Base-by-base conservation (phyloP, 2,113 vertebrate species). In the Microtus montanus region DNA sequence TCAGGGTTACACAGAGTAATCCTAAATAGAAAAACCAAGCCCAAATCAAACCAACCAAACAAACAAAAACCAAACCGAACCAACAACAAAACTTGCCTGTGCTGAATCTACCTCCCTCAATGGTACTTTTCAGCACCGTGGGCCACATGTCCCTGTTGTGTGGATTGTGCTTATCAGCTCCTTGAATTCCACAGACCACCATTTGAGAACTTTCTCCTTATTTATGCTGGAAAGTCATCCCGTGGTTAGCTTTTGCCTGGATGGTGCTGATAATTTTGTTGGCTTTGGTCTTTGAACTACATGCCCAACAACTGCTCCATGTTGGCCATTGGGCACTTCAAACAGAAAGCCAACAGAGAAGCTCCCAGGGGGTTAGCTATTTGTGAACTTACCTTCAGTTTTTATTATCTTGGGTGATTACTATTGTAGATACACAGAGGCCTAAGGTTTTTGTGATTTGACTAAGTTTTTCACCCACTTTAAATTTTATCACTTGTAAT, bases 221-320 rank as follows among this genome's bases (percentile, higher is more conserved):
- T 33, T 92, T 61, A 10, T 44, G 15, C 61, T 92, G 85, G 30
- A 88, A 78, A 44, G 80, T 71, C 78, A 54, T 75, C 63, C 47
- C 75, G 66, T 77, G 95, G 73, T 61, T 63, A 3, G 86, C 95
- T 68, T 97, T 97, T 58, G 91, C 94, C 54, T 90, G 96, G 26
- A 58, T 19, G 54, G 17, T 58, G 54, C 54, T 20, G 54, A 58
- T 20, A 58, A 58, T 58, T 58, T 58, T 58, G 19, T 58, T 58
- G 54, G 54, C 19, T 58, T 58, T 58, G 19, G 54, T 58, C 54
- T 58, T 58, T 58, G 54, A 58, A 19, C 54, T 58, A 58, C 54
- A 58, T 13, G 0, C 14, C 49, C 73, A 95, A 26, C 47, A 93
- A 28, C 0, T 4, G 47, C 74, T 95, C 91, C 74, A 79, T 83